Evolutionary conservation across 2,113 vertebrate species (phyloP).

Genomic region (Cairina moschata): DNA sequence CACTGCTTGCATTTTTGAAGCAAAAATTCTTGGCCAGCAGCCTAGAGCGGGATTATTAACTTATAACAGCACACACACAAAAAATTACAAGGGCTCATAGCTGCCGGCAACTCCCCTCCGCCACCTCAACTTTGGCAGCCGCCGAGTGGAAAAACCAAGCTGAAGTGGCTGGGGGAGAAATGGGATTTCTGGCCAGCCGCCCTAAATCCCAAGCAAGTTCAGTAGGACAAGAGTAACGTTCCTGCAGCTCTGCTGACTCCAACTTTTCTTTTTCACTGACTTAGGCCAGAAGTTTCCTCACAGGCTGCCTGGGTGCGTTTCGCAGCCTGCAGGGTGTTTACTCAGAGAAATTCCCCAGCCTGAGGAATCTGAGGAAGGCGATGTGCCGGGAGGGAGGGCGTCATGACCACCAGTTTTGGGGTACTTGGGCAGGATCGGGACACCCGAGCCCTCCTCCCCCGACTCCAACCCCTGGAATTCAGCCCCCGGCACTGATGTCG

Average conservation of each 20-base stretch:
- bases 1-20: slow-evolving; percentile 33
- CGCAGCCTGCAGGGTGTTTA: neutral
- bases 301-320: neutral
- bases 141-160: neutral
- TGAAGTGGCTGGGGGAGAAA: neutral
- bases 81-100: neutral
- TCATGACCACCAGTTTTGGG: neutral
- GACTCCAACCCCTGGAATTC: slow-evolving; percentile 27
- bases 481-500: slow-evolving; percentile 13
- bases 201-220: slow-evolving; percentile 1
- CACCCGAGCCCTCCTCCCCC: neutral
- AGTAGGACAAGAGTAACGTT: neutral
- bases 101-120: neutral
- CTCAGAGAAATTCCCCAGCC: neutral
- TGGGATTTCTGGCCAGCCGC: neutral
- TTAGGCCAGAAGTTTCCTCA: neutral
- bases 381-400: fast-evolving
- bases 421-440: neutral
- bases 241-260: neutral
- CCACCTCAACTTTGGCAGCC: neutral
- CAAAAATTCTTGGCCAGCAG: slow-evolving; percentile 44
- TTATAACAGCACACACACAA: slow-evolving; percentile 18
- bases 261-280: slow-evolving; percentile 10
- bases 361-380: neutral
- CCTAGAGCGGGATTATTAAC: slow-evolving; percentile 56